A percentile compares a stretch with the other conserved stretches of the same genome.
Evolutionary conservation across 2,888 invertebrate species (phyloP).

Genomic region (Ernsta delagoae): DNA sequence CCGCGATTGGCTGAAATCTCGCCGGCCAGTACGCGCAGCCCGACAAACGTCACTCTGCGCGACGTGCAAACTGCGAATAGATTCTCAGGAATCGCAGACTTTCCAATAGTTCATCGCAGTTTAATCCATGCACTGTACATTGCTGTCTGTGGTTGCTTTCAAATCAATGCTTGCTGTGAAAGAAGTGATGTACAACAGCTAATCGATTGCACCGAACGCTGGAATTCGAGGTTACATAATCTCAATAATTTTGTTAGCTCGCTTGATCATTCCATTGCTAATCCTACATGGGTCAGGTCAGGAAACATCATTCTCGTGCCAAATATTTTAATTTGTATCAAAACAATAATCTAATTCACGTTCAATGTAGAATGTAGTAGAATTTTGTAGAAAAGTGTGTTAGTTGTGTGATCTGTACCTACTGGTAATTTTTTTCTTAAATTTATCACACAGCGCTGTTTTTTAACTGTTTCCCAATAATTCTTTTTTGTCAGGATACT

Average conservation of each 20-base stretch:
- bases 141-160: slow-evolving; percentile 1
- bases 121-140: slow-evolving; percentile 18
- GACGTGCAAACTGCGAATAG: not conserved
- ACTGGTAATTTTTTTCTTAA: too few species aligned
- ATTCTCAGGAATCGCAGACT: slow-evolving; percentile 26
- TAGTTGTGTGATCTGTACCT: too few species aligned
- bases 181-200: slow-evolving; percentile 1
- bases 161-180: not conserved
- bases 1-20: slow-evolving; percentile 60
- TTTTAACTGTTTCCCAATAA: too few species aligned
- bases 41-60: slow-evolving; percentile 38
- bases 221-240: slow-evolving; percentile 29
- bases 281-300: slow-evolving; percentile 9
- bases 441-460: too few species aligned
- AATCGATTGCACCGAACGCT: slow-evolving; percentile 18
- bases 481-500: too few species aligned
- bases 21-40: slow-evolving; percentile 50
- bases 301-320: not conserved
- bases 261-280: not conserved
- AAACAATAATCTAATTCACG: not conserved
- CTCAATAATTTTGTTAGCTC: slow-evolving; percentile 15
- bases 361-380: too few species aligned
- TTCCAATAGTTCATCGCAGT: slow-evolving; percentile 20
- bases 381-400: too few species aligned
- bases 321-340: not conserved